Base-by-base conservation (phyloP, 2,113 vertebrate species). In the Lamprotornis superbus region DNA sequence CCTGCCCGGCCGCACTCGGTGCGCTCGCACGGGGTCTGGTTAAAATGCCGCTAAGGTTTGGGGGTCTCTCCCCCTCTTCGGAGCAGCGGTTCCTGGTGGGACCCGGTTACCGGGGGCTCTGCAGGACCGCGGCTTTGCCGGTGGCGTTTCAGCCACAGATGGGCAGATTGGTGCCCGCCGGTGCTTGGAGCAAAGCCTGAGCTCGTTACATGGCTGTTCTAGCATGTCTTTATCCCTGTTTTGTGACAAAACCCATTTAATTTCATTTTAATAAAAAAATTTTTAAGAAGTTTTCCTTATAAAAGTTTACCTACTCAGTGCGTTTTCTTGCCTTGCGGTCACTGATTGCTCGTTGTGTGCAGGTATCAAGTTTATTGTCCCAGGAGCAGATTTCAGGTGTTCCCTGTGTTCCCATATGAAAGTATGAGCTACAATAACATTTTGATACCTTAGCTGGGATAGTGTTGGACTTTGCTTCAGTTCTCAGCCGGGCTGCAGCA, bases 321-420 rank as follows among this genome's bases (percentile, higher is more conserved):
- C 0, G 1, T 25, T 82, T 19, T 14, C 6, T 27, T 10, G 2
- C 46, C 11, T 25, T 3, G 20, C 1, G 28, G 1, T 5, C 3
- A 1, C 2, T 4, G 16, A 2, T 7, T 3, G 3, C 3, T n/a
- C 0, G 1, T 0, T 23, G 27, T n/a, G 9, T 11, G 39, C 21
- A 1, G 31, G 11, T 19, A 1, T 25, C 24, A 4, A 5, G 0
- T 49, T 44, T 21, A 2, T 4, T 30, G 65, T 15, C 28, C 15
- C 17, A 1, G 5, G 27, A 16, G 56, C 4, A 22, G 63, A 4
- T 40, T 33, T 4, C 2, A 11, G 2, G 2, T 19, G 31, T 27
- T 85, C 23, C 39, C 7, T 5, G 12, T 4, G 53, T n/a, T n/a
- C n/a, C n/a, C n/a, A n/a, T n/a, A 4, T 0, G n/a, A 13, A 33